Evolutionary conservation across 1,140 invertebrate species (phyloP).

Genomic region (Callitettix versicolor): DNA sequence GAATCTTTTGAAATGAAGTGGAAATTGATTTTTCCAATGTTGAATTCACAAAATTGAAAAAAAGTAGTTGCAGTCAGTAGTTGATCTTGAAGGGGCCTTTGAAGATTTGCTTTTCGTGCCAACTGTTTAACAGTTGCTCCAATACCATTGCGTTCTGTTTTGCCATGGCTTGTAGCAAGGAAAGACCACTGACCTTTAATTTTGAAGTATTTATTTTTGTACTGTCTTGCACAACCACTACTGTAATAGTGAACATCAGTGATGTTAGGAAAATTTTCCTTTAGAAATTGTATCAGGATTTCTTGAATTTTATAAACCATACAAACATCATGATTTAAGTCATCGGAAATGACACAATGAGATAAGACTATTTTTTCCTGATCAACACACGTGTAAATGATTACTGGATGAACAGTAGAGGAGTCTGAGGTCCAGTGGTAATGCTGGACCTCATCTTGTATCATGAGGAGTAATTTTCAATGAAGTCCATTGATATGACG

Average conservation of each 20-base stretch:
- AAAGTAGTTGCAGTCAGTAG: neutral
- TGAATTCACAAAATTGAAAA: conserved; percentile 10
- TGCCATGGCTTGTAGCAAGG: conserved; percentile 26
- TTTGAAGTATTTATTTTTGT: conserved; percentile 31
- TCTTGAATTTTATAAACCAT: conserved; percentile 24
- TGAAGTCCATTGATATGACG: neutral
- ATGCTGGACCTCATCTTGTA: conserved; percentile 23
- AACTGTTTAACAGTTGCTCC: conserved; percentile 18
- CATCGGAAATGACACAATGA: conserved; percentile 18
- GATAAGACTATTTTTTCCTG: neutral
- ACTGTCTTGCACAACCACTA: conserved; percentile 29
- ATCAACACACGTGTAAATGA: conserved; percentile 7
- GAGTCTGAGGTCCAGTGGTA: conserved; percentile 21
- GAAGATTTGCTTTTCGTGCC: conserved; percentile 16
- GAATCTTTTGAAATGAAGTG: neutral
- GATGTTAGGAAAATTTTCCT: conserved; percentile 20
- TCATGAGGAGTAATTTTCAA: conserved; percentile 23
- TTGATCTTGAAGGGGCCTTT: conserved; percentile 7
- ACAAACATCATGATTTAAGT: conserved; percentile 18
- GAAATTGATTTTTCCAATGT: conserved; percentile 3
- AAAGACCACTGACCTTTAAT: conserved; percentile 29
- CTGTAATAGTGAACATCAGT: conserved; percentile 29
- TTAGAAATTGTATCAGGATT: conserved; percentile 19
- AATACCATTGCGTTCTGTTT: conserved; percentile 19
- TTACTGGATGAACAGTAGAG: conserved; percentile 19